Conservation (phyloP, 2,888 invertebrate species). For the Cheilosia pagana region DNA sequence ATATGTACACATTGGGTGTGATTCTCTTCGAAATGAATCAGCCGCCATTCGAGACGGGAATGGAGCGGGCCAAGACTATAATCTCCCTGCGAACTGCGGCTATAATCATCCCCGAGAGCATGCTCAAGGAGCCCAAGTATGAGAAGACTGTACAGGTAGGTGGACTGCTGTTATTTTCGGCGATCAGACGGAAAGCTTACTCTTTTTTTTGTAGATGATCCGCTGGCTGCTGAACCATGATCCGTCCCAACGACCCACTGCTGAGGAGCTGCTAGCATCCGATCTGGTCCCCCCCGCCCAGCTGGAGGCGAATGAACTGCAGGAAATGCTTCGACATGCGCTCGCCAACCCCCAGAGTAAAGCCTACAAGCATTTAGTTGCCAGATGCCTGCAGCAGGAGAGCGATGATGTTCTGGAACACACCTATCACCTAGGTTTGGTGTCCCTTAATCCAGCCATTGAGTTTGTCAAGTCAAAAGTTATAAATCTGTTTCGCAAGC, state of each 20-base stretch:
- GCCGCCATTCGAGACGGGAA: constrained; percentile 91
- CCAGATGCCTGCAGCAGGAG: constrained; percentile 82
- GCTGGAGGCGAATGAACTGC: constrained; percentile 93
- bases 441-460: constrained; percentile 82
- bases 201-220: constrained; percentile 83
- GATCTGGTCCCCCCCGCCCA: constrained; percentile 93
- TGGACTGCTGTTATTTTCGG: neutral
- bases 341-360: constrained; percentile 92
- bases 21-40: constrained; percentile 98
- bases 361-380: constrained; percentile 89
- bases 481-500: constrained; percentile 87
- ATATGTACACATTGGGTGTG: constrained; percentile 94
- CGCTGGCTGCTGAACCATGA: constrained; percentile 93
- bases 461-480: constrained; percentile 83
- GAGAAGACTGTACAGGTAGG: constrained; percentile 85
- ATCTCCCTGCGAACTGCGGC: constrained; percentile 88
- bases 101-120: constrained; percentile 89
- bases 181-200: neutral
- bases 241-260: constrained; percentile 91
- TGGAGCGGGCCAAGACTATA: constrained; percentile 94
- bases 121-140: constrained; percentile 82
- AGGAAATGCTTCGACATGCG: constrained; percentile 92
- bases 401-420: constrained; percentile 86
- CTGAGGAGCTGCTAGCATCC: constrained; percentile 92
- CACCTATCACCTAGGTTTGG: constrained; percentile 89